A percentile compares a stretch with the other conserved stretches of the same genome.
These are phyloP conservation scores for Charaxes varanes DNA, from an alignment of 1,140 invertebrate genomes.

Conservation along the genomic window DNA sequence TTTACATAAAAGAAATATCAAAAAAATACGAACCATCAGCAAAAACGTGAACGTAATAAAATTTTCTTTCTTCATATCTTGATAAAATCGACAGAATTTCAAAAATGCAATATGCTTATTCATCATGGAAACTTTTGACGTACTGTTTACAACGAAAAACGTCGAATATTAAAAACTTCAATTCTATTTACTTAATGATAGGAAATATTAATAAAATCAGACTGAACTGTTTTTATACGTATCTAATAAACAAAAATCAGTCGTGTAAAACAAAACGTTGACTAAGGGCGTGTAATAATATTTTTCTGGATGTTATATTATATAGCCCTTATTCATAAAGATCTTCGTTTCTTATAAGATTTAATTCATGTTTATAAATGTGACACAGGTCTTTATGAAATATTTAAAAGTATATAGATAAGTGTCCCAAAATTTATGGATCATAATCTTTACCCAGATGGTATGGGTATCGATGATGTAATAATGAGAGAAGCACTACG, in stretches of 20 bases:
- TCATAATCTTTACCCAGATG: constrained; percentile 2
- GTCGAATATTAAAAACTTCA: constrained; percentile 20
- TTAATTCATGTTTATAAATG: neutral
- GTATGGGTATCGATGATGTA: constrained; percentile 2
- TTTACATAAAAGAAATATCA: no score
- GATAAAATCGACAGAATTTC: neutral
- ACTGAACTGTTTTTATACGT: constrained; percentile 34
- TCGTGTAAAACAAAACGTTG: constrained; percentile 19
- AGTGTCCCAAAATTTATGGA: constrained; percentile 12
- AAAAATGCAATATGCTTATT: constrained; percentile 1
- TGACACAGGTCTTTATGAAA: constrained; percentile 16
- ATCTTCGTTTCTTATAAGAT: constrained; percentile 12
- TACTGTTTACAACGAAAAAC: constrained; percentile 26
- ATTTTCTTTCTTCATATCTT: no score
- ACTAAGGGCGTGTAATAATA: constrained; percentile 19
- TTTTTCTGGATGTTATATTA: constrained; percentile 26
- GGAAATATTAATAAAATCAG: constrained; percentile 29
- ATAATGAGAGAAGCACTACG: constrained; percentile 12
- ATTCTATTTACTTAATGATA: constrained; percentile 24
- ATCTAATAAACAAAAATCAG: constrained; percentile 26
- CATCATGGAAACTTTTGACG: constrained; percentile 8
- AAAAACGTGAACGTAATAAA: no score
- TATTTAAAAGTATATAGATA: constrained; percentile 19
- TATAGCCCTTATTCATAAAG: constrained; percentile 14
- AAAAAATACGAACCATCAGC: no score